phyloP scores from a whole-genome alignment of 2,888 invertebrate species.

The Thereva nobilitata region DNA sequence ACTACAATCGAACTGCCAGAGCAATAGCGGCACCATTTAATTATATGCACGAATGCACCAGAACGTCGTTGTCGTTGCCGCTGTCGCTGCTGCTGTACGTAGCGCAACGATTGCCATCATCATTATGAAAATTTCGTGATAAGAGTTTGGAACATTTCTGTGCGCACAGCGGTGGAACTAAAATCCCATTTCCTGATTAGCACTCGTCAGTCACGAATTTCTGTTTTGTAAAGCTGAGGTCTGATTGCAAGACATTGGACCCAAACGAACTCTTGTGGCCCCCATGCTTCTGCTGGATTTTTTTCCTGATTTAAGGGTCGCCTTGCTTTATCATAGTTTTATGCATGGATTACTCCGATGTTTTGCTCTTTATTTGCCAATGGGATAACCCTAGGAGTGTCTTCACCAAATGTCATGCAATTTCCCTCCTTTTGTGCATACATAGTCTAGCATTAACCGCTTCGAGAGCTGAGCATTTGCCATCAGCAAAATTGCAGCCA shows the following conservation, averaged over 20 bases:
- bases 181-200: constrained; percentile 17
- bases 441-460: no score
- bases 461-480: no score
- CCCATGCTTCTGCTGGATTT: no score
- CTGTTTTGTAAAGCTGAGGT: not conserved
- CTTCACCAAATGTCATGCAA: no score
- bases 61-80: not conserved
- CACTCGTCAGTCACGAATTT: constrained; percentile 12
- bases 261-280: not conserved
- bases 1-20: not conserved
- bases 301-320: no score
- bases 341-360: no score
- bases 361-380: no score
- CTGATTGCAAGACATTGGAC: constrained; percentile 8
- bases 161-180: not conserved
- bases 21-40: constrained; percentile 6
- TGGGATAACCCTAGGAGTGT: no score
- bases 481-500: no score
- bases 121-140: constrained; percentile 26
- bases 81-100: no score
- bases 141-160: not conserved
- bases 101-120: constrained; percentile 13
- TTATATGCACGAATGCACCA: constrained; percentile 23
- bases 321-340: no score
- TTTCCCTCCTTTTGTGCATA: no score